Percentiles rank a stretch among this genome's conserved stretches.
Conservation (phyloP, 2,113 vertebrate genomes). For the Cochlearius cochlearius region DNA sequence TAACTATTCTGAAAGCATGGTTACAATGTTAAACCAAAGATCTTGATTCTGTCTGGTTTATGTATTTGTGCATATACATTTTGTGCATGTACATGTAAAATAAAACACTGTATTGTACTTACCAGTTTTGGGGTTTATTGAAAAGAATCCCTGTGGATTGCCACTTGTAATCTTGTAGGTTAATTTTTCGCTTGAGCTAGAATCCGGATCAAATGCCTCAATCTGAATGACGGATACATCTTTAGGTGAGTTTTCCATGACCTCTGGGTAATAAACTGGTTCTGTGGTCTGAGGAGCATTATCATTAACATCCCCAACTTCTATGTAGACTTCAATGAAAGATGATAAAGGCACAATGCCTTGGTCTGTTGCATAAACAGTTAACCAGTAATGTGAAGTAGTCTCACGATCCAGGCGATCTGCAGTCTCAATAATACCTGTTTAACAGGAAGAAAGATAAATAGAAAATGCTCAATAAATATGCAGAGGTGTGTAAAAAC, state of each 20-base stretch:
- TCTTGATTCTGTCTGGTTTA: not conserved
- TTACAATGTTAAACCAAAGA: not conserved
- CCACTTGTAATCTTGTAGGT: conserved; percentile 93
- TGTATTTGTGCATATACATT: not conserved
- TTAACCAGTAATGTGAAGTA: conserved; percentile 92
- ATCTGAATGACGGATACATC: conserved; percentile 92
- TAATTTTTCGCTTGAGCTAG: conserved; percentile 86
- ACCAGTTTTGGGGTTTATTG: conserved; percentile 90
- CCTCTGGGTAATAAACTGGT: conserved; percentile 92
- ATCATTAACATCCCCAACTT: conserved; percentile 95
- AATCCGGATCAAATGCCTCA: conserved; percentile 91
- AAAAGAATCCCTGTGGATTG: conserved; percentile 98
- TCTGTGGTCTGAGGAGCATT: conserved; percentile 92
- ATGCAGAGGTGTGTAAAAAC: not conserved
- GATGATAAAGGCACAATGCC: conserved; percentile 90
- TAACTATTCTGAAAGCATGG: not conserved
- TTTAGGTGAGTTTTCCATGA: conserved; percentile 95
- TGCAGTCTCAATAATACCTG: conserved; percentile 88
- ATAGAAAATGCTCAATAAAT: not conserved
- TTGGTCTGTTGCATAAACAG: conserved; percentile 90
- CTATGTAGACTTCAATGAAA: conserved; percentile 91
- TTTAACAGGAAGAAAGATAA: not conserved
- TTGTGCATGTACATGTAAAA: not conserved
- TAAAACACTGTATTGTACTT: conserved; percentile 32
- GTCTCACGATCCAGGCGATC: conserved; percentile 91